Percentiles rank a stretch among this genome's conserved stretches.
Evolutionary conservation across 2,113 vertebrate species (phyloP).

Genomic region (Nycticryphes semicollaris): DNA sequence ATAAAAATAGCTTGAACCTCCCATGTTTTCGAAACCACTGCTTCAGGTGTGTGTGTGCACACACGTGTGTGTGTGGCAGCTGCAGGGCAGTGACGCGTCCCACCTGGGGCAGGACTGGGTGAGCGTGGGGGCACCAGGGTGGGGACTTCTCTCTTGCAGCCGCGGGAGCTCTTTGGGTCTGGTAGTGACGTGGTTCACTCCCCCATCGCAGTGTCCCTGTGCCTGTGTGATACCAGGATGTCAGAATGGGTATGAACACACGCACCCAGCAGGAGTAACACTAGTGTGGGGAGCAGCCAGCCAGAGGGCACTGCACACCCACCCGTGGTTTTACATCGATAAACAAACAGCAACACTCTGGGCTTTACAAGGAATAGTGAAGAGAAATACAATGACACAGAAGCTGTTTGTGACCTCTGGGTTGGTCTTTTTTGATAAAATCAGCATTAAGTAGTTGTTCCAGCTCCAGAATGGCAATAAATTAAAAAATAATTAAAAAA

Average conservation of each 20-base stretch:
- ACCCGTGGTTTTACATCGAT: not conserved
- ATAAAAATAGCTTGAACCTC: slow-evolving; percentile 7
- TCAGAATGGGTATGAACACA: no score
- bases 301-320: not conserved
- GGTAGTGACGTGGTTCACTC: accelerated
- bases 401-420: not conserved
- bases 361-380: not conserved
- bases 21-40: not conserved
- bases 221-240: not conserved
- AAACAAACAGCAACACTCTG: not conserved
- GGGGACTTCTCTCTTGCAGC: not conserved
- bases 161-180: not conserved
- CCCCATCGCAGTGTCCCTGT: no score
- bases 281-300: not conserved
- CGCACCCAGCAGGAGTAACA: not conserved
- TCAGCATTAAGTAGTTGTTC: not conserved
- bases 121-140: not conserved
- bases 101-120: not conserved
- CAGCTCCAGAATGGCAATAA: not conserved
- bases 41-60: not conserved
- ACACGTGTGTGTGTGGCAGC: not conserved
- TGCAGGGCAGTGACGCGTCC: accelerated
- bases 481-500: not conserved
- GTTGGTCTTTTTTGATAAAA: not conserved
- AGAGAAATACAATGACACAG: not conserved